Percentiles rank a stretch among this genome's conserved stretches.
These are phyloP conservation scores for Phallusia fumigata DNA, from an alignment of 23 tunicate genomes.

Conservation along the genomic window DNA sequence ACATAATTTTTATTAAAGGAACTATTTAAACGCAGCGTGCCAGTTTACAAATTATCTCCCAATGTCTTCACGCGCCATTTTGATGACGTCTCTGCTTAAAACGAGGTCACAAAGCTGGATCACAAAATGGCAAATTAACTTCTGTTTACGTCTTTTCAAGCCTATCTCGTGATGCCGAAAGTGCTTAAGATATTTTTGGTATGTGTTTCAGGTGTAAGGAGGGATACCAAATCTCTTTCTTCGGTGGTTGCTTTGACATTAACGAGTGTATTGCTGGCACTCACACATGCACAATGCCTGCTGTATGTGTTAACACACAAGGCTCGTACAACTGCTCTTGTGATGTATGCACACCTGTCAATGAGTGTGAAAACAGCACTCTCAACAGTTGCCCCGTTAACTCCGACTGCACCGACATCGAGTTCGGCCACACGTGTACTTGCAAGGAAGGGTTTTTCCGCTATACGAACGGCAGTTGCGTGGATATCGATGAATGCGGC, in stretches of 20 bases:
- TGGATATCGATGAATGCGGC: constrained; percentile 16
- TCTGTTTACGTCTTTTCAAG: too few relatives aligned
- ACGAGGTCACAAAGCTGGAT: too few relatives aligned
- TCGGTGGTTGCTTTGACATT: not conserved
- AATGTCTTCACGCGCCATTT: too few relatives aligned
- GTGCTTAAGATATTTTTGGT: too few relatives aligned
- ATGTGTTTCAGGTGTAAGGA: constrained; percentile 14
- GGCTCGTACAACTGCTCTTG: constrained; percentile 1
- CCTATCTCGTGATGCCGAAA: too few relatives aligned
- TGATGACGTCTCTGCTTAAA: too few relatives aligned
- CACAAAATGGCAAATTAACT: too few relatives aligned
- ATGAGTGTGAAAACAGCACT: not conserved
- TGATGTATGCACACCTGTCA: not conserved
- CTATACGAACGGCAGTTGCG: not conserved
- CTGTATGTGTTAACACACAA: not conserved
- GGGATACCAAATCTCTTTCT: constrained; percentile 12
- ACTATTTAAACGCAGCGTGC: too few relatives aligned
- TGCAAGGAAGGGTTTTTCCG: not conserved
- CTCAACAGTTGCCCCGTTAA: not conserved
- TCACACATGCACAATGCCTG: not conserved
- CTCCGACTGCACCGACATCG: not conserved
- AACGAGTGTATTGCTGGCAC: not conserved
- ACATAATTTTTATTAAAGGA: too few relatives aligned
- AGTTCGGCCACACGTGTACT: not conserved
- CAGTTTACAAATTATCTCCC: too few relatives aligned